Percentiles rank a stretch among this genome's conserved stretches.
Evolutionary conservation across 2,113 vertebrate genomes (phyloP).

Genomic region (Hydrolagus affinis): DNA sequence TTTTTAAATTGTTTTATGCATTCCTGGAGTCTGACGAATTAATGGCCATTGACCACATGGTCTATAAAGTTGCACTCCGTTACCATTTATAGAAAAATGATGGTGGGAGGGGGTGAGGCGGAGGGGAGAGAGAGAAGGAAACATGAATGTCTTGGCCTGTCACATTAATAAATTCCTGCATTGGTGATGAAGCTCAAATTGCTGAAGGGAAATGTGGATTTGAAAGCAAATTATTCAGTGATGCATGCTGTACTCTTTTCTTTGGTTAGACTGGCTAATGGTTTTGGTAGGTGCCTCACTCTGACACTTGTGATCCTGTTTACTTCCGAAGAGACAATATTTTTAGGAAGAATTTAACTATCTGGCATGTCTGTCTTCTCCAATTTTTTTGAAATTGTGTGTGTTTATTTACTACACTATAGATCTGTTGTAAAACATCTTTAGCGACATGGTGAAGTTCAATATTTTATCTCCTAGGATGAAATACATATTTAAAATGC

Average conservation of each 20-base stretch:
- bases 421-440: neutral
- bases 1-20: neutral
- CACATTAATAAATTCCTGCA: slow-evolving; percentile 59
- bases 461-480: neutral
- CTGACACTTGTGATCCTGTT: slow-evolving; percentile 48
- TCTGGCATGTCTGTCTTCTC: neutral
- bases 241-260: slow-evolving; percentile 43
- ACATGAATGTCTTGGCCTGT: slow-evolving; percentile 58
- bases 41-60: slow-evolving; percentile 40
- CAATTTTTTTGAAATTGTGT: neutral
- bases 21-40: slow-evolving; percentile 6
- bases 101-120: slow-evolving; percentile 50
- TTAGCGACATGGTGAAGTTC: no score
- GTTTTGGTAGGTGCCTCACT: slow-evolving; percentile 41
- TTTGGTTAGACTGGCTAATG: slow-evolving; percentile 40
- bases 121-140: slow-evolving; percentile 33
- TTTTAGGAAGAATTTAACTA: neutral
- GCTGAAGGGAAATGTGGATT: slow-evolving; percentile 54
- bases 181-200: slow-evolving; percentile 53
- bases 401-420: slow-evolving; percentile 1
- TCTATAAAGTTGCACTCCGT: slow-evolving; percentile 44
- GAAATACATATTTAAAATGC: neutral
- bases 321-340: slow-evolving; percentile 36
- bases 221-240: slow-evolving; percentile 50
- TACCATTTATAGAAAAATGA: slow-evolving; percentile 60